A percentile compares a stretch with the other conserved stretches of the same genome.
phyloP scores from a whole-genome alignment of 1,140 invertebrate genomes.

The Harlomillsia oculata region DNA sequence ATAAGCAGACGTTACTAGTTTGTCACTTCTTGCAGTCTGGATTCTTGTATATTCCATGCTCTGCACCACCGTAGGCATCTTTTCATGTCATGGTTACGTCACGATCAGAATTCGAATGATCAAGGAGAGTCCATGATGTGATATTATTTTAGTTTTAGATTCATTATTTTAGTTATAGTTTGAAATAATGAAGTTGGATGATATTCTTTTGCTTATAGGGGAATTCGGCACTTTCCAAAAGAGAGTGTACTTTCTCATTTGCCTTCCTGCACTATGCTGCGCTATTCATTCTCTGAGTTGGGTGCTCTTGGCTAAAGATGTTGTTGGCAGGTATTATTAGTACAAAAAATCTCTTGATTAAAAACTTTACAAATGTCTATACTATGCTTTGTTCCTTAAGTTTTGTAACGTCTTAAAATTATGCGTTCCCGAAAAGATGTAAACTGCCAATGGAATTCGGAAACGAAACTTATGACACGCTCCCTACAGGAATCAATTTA shows the following conservation, averaged over 20 bases:
- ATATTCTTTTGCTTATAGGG: constrained; percentile 55
- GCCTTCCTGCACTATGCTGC: constrained; percentile 59
- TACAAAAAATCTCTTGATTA: too few species aligned
- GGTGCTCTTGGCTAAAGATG: constrained; percentile 58
- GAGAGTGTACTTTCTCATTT: constrained; percentile 58
- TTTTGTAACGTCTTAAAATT: background rate
- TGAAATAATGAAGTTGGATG: constrained; percentile 69
- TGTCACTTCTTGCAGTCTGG: too few species aligned
- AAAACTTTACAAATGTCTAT: background rate
- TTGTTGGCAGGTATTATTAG: constrained; percentile 51
- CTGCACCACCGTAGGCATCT: too few species aligned
- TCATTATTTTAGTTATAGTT: too few species aligned
- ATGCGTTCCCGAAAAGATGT: constrained; percentile 43
- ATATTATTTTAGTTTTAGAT: too few species aligned
- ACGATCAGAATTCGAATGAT: too few species aligned
- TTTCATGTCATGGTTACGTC: too few species aligned
- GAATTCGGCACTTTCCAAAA: constrained; percentile 65
- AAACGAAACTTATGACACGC: constrained; percentile 46
- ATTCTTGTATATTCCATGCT: too few species aligned
- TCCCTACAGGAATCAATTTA: constrained; percentile 37
- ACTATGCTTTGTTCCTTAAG: background rate
- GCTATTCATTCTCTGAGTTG: constrained; percentile 66
- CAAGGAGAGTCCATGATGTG: too few species aligned
- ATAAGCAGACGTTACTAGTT: too few species aligned
- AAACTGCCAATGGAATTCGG: constrained; percentile 48